These are phyloP conservation scores for Amitus sp. DNA, from an alignment of 2,888 invertebrate genomes.

Conservation along the genomic window DNA sequence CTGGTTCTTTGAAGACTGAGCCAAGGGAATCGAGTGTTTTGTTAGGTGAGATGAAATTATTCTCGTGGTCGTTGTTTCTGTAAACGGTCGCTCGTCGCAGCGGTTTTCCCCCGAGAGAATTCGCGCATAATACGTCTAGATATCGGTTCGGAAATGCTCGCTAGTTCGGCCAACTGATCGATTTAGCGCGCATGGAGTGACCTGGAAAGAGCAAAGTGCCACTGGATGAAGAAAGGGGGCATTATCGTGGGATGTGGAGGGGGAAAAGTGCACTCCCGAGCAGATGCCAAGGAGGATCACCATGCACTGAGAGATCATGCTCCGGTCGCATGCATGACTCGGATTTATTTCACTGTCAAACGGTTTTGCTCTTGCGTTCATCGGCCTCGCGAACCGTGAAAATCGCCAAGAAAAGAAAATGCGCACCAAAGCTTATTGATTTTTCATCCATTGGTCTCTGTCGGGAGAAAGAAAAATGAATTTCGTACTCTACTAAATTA, in stretches of 20 bases:
- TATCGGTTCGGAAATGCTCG: background rate
- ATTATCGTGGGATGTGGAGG: slow-evolving; percentile 29
- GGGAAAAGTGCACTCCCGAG: slow-evolving; percentile 24
- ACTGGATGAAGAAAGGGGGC: slow-evolving; percentile 38
- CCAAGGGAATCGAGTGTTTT: background rate
- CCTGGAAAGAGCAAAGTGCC: slow-evolving; percentile 40
- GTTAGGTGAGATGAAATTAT: no score
- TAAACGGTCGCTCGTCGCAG: background rate
- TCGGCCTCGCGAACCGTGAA: slow-evolving; percentile 19
- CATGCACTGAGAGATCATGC: no score
- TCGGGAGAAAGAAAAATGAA: background rate
- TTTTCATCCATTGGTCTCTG: background rate
- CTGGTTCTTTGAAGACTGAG: background rate
- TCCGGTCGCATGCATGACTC: slow-evolving; percentile 37
- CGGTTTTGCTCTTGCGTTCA: slow-evolving; percentile 25
- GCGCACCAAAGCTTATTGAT: slow-evolving; percentile 5
- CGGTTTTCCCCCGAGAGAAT: slow-evolving; percentile 28
- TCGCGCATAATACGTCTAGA: slow-evolving; percentile 23
- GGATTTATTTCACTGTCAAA: slow-evolving; percentile 43
- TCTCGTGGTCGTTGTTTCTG: no score
- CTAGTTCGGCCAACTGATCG: slow-evolving; percentile 23
- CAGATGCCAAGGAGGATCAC: slow-evolving; percentile 41
- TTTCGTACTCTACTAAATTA: background rate
- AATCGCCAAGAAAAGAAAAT: slow-evolving; percentile 15
- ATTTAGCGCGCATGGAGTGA: slow-evolving; percentile 43